Evolutionary conservation across 2,888 invertebrate genomes (phyloP), one percentile per base, ranked within the genome.

Genomic region (Drosophila infuscata): DNA sequence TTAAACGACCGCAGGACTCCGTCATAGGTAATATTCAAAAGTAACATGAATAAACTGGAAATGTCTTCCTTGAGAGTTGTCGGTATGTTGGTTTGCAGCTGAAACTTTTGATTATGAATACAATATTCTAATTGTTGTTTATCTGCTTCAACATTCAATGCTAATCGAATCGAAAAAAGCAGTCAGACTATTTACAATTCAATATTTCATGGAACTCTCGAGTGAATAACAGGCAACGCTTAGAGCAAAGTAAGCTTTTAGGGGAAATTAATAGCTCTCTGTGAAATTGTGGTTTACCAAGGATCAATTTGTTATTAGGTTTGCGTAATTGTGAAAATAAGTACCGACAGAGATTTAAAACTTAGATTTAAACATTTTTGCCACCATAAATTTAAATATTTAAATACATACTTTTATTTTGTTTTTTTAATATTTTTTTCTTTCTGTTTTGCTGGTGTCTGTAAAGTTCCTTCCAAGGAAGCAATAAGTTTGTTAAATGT

Each of bases 1-100:
- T 69, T 69, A 48, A 38, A n/a, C n/a, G 43, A 9, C 36, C 54
- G 29, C 41, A n/a, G 12, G 20, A 46, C 57, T 43, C 11, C 33
- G 3, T 11, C 4, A 56, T 6, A 38, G 29, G 7, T 38, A 17
- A 56, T 17, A 32, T 11, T 56, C 0, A 30, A 38, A 30, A 0
- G 20, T 9, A 15, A 15, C 17, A 29, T 56, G 12, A 56, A 3
- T 25, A 8, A 17, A 36, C 25, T 30, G 6, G 25, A 25, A 41
- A 41, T 12, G 41, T 15, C 30, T 41, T 41, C n/a, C 36, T 29
- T 29, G 29, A 3, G 25, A 25, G 25, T 25, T 25, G 25, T 3
- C 3, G 25, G 25, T 25, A 25, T 25, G 25, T 25, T 25, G 25
- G 25, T 11, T 29, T 29, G 54, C 29, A 29, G n/a, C 11, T 54